Evolutionary conservation across 1,140 invertebrate genomes (phyloP).

Genomic region (Danaus plexippus): DNA sequence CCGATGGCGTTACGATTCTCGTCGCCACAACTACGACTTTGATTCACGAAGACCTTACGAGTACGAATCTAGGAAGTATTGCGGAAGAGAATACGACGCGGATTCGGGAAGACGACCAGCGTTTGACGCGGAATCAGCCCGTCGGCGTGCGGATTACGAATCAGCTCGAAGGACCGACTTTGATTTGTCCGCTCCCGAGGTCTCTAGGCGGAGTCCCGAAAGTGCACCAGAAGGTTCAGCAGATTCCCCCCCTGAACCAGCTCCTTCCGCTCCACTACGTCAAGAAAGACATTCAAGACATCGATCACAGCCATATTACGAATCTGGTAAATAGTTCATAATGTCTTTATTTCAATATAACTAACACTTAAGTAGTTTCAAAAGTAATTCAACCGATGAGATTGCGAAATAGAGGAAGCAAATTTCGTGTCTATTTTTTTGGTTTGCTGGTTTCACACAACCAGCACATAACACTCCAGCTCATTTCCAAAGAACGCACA

Average conservation of each 20-base stretch:
- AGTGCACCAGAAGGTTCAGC: conserved; percentile 59
- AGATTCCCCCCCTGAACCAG: conserved; percentile 59
- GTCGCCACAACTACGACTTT: conserved; percentile 55
- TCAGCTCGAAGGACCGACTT: conserved; percentile 62
- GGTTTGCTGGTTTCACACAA: neutral
- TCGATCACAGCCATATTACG: conserved; percentile 60
- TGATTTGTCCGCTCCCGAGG: conserved; percentile 59
- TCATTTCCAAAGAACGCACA: conserved; percentile 32
- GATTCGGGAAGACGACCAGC: conserved; percentile 51
- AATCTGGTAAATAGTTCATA: conserved; percentile 46
- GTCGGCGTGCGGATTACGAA: conserved; percentile 60
- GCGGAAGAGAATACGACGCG: conserved; percentile 54
- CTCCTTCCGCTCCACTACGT: conserved; percentile 53
- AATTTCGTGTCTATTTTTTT: neutral
- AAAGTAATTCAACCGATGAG: too few species aligned
- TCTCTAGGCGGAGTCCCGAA: conserved; percentile 53
- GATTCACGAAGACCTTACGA: conserved; percentile 57
- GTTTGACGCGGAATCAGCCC: conserved; percentile 62
- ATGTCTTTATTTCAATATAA: neutral
- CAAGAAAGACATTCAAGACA: conserved; percentile 49
- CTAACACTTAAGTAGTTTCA: too few species aligned
- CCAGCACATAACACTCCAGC: conserved; percentile 4
- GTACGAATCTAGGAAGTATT: conserved; percentile 49
- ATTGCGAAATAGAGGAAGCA: too few species aligned
- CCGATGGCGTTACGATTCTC: conserved; percentile 57